These are phyloP conservation scores for Strigamia transsilvanica DNA, from an alignment of 2,888 invertebrate species.

Conservation along the genomic window DNA sequence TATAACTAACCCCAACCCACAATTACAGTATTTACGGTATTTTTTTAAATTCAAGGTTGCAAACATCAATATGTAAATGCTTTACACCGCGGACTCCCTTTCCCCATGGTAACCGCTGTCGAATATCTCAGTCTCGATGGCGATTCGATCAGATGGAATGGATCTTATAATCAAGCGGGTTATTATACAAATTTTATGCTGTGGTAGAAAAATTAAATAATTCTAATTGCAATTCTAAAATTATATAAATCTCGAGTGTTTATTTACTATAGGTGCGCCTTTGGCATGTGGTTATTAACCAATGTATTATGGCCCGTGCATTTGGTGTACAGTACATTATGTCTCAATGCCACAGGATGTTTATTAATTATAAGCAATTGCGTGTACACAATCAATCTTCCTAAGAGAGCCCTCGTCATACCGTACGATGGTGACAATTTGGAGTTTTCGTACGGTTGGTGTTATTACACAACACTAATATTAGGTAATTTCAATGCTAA, in stretches of 20 bases:
- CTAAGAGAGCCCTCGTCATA: conserved; percentile 80
- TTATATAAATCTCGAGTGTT: conserved; percentile 12
- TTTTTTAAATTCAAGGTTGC: not conserved
- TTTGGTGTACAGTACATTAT: conserved; percentile 92
- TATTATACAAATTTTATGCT: conserved; percentile 89
- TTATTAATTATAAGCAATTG: conserved; percentile 81
- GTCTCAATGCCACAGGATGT: conserved; percentile 80
- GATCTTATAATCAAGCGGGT: conserved; percentile 91
- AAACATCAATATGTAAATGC: conserved; percentile 59
- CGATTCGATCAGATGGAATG: conserved; percentile 95
- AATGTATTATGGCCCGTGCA: conserved; percentile 80
- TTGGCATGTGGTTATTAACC: conserved; percentile 91
- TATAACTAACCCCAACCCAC: not conserved
- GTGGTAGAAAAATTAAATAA: conserved; percentile 72
- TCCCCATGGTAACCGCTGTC: conserved; percentile 91
- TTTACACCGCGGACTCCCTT: conserved; percentile 75
- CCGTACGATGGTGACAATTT: conserved; percentile 84
- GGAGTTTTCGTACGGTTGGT: conserved; percentile 89
- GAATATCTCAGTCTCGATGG: conserved; percentile 93
- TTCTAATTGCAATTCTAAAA: not conserved
- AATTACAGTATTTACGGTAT: not conserved
- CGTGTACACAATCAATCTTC: conserved; percentile 78
- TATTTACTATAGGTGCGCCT: conserved; percentile 77
- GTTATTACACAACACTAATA: conserved; percentile 71
- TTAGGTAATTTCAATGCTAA: conserved; percentile 15